phyloP scores from a whole-genome alignment of 2,797 vertebrate species.

The Syngnathus acus region DNA sequence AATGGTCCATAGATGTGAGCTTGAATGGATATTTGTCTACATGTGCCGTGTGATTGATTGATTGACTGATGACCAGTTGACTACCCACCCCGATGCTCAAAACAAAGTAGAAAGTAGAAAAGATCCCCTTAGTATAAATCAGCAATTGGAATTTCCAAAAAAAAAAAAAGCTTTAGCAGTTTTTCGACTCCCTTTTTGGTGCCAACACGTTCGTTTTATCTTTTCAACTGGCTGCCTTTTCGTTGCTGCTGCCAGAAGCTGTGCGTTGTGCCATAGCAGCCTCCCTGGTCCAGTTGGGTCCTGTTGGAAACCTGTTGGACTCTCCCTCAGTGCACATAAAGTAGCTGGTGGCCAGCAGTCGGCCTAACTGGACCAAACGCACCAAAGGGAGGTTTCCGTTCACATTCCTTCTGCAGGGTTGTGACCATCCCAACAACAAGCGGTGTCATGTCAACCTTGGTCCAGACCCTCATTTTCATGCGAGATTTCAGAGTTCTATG shows the following conservation, averaged over 20 bases:
- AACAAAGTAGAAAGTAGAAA: too few species aligned
- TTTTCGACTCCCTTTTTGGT: conserved; percentile 12
- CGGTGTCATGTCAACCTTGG: not conserved
- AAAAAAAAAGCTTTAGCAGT: not conserved
- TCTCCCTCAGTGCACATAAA: not conserved
- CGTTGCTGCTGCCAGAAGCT: conserved; percentile 37
- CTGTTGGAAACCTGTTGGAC: not conserved
- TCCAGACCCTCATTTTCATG: conserved; percentile 54
- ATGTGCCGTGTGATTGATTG: not conserved
- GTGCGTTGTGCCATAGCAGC: conserved; percentile 15
- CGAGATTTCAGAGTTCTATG: conserved; percentile 27
- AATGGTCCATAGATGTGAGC: not conserved
- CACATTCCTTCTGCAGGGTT: not conserved
- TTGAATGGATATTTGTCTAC: not conserved
- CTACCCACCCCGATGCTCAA: too few species aligned
- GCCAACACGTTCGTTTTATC: conserved; percentile 24
- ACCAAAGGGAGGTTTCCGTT: conserved; percentile 1
- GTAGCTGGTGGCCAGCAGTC: not conserved
- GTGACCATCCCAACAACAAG: conserved; percentile 1
- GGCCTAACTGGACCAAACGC: not conserved
- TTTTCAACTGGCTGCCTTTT: conserved; percentile 44
- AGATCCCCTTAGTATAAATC: not conserved
- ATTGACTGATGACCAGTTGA: not conserved
- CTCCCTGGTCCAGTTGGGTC: conserved; percentile 4
- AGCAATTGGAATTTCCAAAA: not conserved